Base-by-base conservation (phyloP, 2,888 invertebrate species). In the Orthonevra nobilis region DNA sequence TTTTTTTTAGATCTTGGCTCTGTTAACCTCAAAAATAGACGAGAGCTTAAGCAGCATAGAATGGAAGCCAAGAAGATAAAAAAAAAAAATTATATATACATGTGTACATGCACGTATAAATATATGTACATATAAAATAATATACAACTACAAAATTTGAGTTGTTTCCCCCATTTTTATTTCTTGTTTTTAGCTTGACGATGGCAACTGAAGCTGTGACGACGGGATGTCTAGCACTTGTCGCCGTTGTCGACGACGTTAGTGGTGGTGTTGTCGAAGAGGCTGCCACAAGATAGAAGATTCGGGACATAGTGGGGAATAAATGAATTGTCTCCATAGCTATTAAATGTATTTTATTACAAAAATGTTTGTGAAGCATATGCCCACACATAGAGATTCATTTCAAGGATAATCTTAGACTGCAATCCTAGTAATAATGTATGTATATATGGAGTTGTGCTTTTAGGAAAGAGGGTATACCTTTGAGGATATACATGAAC, bases 221-320 rank as follows among this genome's bases (percentile, higher is more conserved):
- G 73, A 66, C 66, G 36, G 6, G 14, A 66, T 50, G 66, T 73
- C 73, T 73, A 52, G 50, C 64, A 58, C 12, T 50, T 52, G 58
- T 36, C 30, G 48, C 40, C 15, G 32, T 34, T 4, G 26, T 63
- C 7, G 56, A 44, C 6, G 23, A 6, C 17, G 9, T 14, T 15
- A 36, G 7, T 58, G 14, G 7, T 32, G 28, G 36, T 40, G 17
- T 19, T 40, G 20, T 36, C 15, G 12, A 17, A 23, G 42, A 58
- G 20, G 46, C 38, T 2, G 26, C 3, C 34, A 23, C 20, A 7
- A 3, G 17, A 52, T 44, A 44, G 42, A 26, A 26, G 30, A 34
- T 50, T 15, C 26, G 14, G 17, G n/a, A 20, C 20, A 30, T 44
- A 34, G 17, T 32, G 40, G 50, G 42, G 30, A 46, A 52, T 34